A percentile compares a stretch with the other conserved stretches of the same genome.
These are phyloP conservation scores for Luscinia megarhynchos DNA, from an alignment of 2,797 vertebrate species.

Conservation along the genomic window DNA sequence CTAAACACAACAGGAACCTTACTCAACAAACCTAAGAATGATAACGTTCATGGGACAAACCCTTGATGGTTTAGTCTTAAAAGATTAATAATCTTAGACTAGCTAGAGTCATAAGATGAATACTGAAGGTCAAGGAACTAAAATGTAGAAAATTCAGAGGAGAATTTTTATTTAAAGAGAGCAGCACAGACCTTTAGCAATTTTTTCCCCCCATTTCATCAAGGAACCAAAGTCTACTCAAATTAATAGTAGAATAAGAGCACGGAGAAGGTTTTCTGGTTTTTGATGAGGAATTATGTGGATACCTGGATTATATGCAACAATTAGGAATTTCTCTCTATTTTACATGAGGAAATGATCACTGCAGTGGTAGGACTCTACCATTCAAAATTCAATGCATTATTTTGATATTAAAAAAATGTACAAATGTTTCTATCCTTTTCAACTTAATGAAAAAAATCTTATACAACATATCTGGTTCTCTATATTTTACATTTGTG, in stretches of 20 bases:
- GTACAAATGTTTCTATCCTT: background rate
- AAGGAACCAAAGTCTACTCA: background rate
- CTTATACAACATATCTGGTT: background rate
- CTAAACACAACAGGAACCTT: background rate
- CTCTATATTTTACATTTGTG: background rate
- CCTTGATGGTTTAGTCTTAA: background rate
- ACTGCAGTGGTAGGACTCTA: background rate
- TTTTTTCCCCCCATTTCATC: background rate
- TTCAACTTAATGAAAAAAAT: background rate
- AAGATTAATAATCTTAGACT: background rate
- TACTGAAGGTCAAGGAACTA: background rate
- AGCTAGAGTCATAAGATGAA: background rate
- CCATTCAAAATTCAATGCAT: background rate
- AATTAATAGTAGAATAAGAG: background rate
- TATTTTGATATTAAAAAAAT: background rate
- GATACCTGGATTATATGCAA: background rate
- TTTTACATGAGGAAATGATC: background rate
- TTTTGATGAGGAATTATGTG: background rate
- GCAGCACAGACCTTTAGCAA: background rate
- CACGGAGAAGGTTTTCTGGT: background rate
- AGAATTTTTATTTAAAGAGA: background rate
- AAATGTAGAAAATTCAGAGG: background rate
- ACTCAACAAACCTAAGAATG: background rate
- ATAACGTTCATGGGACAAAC: rapidly evolving
- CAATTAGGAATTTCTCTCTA: background rate